Base-by-base conservation (phyloP, 2,888 invertebrate genomes). In the Ochlodes sylvanus region DNA sequence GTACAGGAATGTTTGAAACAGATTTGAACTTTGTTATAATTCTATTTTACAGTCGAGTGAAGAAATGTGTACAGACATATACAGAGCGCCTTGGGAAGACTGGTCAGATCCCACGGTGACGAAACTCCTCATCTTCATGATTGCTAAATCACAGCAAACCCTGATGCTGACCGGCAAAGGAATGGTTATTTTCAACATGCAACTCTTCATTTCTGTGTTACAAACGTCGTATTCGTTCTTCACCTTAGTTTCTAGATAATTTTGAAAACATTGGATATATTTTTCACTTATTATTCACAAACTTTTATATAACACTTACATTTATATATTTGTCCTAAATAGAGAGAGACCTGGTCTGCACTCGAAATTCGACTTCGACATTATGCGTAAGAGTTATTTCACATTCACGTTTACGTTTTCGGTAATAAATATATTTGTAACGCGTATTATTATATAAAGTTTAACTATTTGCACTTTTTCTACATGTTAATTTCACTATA, bases 221-320 rank as follows among this genome's bases (percentile, higher is more conserved):
- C 88, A 89, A 72, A 84, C 87, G 5, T 87, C 89, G 54, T 89
- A 89, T 69, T 89, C 89, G 0, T 85, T 89, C 74, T 89, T 85
- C 19, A 89, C 89, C 15, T 79, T 89, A 42, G 86, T 89, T 42
- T 82, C 85, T 41, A 79, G 72, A 52, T 76, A 79, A 74, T 34
- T 61, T 17, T 42, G 12, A 9, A 6, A 14, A 14, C 9, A 21
- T 27, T 27, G 27, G n/a, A n/a, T n/a, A n/a, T n/a, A n/a, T n/a
- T n/a, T n/a, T n/a, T n/a, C n/a, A n/a, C n/a, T n/a, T n/a, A n/a
- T n/a, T n/a, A n/a, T n/a, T n/a, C n/a, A n/a, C n/a, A n/a, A n/a
- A n/a, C n/a, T n/a, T n/a, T n/a, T n/a, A n/a, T n/a, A n/a, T n/a
- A n/a, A n/a, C n/a, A n/a, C n/a, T n/a, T n/a, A n/a, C n/a, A n/a